phyloP scores from a whole-genome alignment of 2,113 vertebrate genomes.

The Perccottus glenii region DNA sequence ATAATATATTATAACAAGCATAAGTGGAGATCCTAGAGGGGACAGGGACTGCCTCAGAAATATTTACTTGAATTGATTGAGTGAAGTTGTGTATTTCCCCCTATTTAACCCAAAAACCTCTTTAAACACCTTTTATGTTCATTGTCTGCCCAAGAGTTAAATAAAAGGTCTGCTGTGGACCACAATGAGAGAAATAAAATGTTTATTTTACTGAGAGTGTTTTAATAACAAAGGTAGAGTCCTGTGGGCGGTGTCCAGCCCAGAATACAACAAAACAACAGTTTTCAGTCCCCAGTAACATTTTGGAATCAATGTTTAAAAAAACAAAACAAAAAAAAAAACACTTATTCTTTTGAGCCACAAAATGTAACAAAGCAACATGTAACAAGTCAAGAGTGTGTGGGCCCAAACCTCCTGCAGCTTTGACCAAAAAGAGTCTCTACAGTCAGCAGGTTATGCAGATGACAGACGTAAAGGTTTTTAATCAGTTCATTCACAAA shows the following conservation, averaged over 20 bases:
- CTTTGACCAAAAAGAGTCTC: constrained; percentile 16
- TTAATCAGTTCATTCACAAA: constrained; percentile 3
- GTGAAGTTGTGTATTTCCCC: too few species aligned
- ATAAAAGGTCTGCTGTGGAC: constrained; percentile 1
- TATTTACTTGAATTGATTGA: too few species aligned
- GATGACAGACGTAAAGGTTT: constrained; percentile 22
- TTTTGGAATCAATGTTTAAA: constrained; percentile 65
- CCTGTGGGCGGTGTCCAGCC: constrained; percentile 51
- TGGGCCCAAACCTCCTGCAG: constrained; percentile 16
- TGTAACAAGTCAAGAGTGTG: constrained; percentile 59
- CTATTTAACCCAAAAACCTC: too few species aligned
- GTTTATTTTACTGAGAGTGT: constrained; percentile 72
- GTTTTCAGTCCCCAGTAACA: constrained; percentile 62
- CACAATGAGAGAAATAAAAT: constrained; percentile 72
- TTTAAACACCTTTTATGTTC: too few species aligned
- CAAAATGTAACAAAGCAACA: constrained; percentile 45
- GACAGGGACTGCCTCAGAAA: too few species aligned
- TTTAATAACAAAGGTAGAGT: constrained; percentile 70
- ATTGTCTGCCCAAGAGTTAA: too few species aligned
- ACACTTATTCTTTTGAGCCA: constrained; percentile 37
- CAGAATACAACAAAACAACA: constrained; percentile 59
- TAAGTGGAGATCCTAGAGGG: too few species aligned
- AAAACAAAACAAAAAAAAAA: constrained; percentile 40
- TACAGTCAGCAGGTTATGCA: constrained; percentile 22
- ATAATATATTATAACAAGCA: too few species aligned